phyloP scores from a whole-genome alignment of 2,113 vertebrate genomes.

The Oryzias celebensis region DNA sequence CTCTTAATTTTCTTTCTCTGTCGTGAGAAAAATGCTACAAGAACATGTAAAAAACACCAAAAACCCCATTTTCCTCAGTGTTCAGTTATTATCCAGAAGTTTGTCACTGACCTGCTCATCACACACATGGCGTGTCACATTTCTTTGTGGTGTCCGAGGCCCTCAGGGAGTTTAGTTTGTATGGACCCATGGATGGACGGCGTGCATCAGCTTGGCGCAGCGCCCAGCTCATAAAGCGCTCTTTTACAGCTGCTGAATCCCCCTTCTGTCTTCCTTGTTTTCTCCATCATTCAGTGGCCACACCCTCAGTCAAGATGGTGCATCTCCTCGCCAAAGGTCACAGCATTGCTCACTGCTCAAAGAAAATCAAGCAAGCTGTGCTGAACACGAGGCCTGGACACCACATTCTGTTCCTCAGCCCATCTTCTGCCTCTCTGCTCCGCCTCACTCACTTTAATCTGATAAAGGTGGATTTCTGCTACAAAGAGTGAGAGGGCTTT shows the following conservation, averaged over 20 bases:
- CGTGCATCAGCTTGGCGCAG: constrained; percentile 23
- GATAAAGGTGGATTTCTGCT: constrained; percentile 67
- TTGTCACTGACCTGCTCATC: constrained; percentile 14
- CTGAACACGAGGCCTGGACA: constrained; percentile 22
- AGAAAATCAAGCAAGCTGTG: not conserved
- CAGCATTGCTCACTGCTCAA: constrained; percentile 33
- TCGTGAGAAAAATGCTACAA: too few relatives aligned
- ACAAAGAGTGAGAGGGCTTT: constrained; percentile 56
- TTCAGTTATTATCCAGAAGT: constrained; percentile 1
- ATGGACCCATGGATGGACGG: constrained; percentile 37
- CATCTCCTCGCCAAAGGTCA: constrained; percentile 27
- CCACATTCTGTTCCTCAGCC: constrained; percentile 18
- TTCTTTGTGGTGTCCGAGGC: constrained; percentile 21
- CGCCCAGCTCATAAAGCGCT: constrained; percentile 57
- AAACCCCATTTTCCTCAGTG: constrained; percentile 9
- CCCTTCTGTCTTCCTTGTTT: constrained; percentile 50
- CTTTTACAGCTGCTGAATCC: constrained; percentile 63
- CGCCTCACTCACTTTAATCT: constrained; percentile 66
- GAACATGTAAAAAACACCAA: too few relatives aligned
- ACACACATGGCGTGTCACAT: constrained; percentile 4
- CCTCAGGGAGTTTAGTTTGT: constrained; percentile 34
- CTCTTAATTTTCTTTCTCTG: too few relatives aligned
- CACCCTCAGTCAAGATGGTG: constrained; percentile 32
- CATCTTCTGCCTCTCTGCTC: constrained; percentile 32
- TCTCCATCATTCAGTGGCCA: constrained; percentile 33